A percentile compares a stretch with the other conserved stretches of the same genome.
These are phyloP conservation scores for Oreonectes daqikongensis DNA, from an alignment of 2,797 vertebrate genomes.

Conservation along the genomic window DNA sequence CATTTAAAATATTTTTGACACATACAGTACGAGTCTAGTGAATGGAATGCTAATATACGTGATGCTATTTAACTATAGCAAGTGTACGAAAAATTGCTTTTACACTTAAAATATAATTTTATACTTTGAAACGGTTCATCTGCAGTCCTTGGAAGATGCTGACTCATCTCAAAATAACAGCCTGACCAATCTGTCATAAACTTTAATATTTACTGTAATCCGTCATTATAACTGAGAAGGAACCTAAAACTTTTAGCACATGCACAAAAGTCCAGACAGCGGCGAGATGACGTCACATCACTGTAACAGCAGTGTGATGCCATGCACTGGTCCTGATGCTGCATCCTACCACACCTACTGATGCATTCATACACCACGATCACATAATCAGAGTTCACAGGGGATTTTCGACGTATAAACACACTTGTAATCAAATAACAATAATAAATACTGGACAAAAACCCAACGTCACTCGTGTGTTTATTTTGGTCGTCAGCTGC, in stretches of 20 bases:
- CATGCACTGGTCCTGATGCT: slow-evolving; percentile 3
- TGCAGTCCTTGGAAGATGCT: background rate
- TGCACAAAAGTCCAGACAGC: background rate
- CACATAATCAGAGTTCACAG: background rate
- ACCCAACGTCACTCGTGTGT: background rate
- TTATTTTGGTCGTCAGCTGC: background rate
- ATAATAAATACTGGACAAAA: too few relatives aligned
- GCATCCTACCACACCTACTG: slow-evolving; percentile 12
- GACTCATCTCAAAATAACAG: background rate
- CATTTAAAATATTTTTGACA: too few relatives aligned
- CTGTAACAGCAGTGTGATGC: background rate
- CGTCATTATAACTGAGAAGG: background rate
- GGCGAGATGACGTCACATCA: background rate
- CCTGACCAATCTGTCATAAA: too few relatives aligned
- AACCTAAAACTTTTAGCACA: background rate
- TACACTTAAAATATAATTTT: background rate
- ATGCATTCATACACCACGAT: background rate
- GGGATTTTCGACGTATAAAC: background rate
- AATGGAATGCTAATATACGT: background rate
- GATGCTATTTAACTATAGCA: background rate
- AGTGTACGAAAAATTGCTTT: background rate
- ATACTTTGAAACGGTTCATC: background rate
- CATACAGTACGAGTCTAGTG: too few relatives aligned
- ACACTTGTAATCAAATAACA: too few relatives aligned
- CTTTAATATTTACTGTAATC: background rate